Percentiles rank a stretch among this genome's conserved stretches.
Evolutionary conservation across 2,888 invertebrate genomes (phyloP).

Genomic region (Eristalis intricaria): DNA sequence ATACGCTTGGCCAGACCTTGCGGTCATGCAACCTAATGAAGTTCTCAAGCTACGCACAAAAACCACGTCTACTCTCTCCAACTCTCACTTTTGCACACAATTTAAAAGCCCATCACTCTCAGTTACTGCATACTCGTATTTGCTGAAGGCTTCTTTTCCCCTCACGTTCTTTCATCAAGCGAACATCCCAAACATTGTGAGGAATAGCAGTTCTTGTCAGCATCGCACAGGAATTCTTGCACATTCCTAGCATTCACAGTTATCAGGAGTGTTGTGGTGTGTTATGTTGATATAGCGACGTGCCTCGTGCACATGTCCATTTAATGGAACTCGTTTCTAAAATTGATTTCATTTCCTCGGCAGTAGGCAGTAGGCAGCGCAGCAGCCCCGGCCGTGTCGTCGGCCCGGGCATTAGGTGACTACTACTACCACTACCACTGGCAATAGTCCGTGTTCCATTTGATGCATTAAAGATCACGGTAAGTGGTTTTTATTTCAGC

Average conservation of each 20-base stretch:
- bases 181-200: neutral
- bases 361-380: slow-evolving; percentile 21
- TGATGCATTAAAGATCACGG: slow-evolving; percentile 67
- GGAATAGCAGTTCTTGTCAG: slow-evolving; percentile 6
- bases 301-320: slow-evolving; percentile 63
- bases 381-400: neutral
- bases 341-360: slow-evolving; percentile 59
- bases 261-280: slow-evolving; percentile 59
- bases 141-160: neutral
- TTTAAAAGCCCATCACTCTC: too few species aligned
- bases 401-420: neutral
- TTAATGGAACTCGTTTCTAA: slow-evolving; percentile 64
- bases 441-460: slow-evolving; percentile 39
- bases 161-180: slow-evolving; percentile 40
- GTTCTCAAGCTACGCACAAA: too few species aligned
- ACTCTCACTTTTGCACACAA: too few species aligned
- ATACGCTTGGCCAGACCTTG: too few species aligned
- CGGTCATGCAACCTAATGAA: too few species aligned
- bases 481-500: slow-evolving; percentile 65
- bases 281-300: slow-evolving; percentile 57
- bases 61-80: too few species aligned
- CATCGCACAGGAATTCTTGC: slow-evolving; percentile 37
- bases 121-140: too few species aligned
- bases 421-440: neutral
- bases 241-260: slow-evolving; percentile 58